phyloP scores from a whole-genome alignment of 2,888 invertebrate species.

The Tetheella fluctuosa region DNA sequence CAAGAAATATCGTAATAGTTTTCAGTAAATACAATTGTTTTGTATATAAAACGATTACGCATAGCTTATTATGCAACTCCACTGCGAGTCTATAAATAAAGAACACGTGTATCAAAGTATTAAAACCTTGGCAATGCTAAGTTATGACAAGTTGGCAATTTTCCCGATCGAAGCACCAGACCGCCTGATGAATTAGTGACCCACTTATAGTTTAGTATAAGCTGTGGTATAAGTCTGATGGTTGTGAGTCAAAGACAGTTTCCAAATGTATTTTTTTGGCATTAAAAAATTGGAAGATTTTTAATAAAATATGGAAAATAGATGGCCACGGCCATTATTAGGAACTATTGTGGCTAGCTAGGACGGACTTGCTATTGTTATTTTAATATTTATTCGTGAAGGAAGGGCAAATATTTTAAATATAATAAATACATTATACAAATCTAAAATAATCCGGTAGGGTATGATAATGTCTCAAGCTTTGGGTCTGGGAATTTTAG shows the following conservation, averaged over 20 bases:
- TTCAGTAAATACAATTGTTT: neutral
- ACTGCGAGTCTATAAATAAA: neutral
- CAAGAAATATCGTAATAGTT: neutral
- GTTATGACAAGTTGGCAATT: slow-evolving; percentile 46
- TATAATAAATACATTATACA: no score
- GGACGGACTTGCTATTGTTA: no score
- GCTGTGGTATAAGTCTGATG: no score
- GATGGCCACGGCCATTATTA: no score
- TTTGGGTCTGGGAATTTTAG: no score
- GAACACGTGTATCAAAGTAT: slow-evolving; percentile 22
- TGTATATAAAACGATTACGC: neutral
- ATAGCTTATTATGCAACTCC: neutral
- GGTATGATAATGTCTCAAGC: no score
- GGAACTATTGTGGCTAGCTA: no score
- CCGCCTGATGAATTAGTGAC: slow-evolving; percentile 26
- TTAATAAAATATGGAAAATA: no score
- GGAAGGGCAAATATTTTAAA: no score
- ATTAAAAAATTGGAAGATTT: no score
- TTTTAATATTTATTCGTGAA: no score
- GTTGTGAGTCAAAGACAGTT: neutral
- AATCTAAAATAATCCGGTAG: no score
- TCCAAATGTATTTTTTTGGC: neutral
- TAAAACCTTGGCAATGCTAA: slow-evolving; percentile 42
- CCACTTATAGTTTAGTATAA: slow-evolving; percentile 34
- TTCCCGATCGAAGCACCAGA: slow-evolving; percentile 34